Evolutionary conservation across 2,797 vertebrate species (phyloP).

Genomic region (Danio jaintianensis): DNA sequence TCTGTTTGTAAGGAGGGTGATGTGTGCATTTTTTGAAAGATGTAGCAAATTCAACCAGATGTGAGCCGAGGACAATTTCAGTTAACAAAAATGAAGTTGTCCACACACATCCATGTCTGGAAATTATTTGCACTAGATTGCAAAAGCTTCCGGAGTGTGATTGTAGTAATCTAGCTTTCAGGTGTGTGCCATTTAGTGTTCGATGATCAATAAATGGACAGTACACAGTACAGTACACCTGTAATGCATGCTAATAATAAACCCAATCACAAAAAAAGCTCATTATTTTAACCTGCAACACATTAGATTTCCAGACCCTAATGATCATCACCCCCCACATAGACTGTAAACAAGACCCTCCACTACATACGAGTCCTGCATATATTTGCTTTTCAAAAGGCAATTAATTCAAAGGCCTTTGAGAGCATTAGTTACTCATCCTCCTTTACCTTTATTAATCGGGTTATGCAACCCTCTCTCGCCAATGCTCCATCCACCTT

Average conservation of each 20-base stretch:
- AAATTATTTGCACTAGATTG: constrained; percentile 8
- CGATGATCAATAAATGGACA: not conserved
- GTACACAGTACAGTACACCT: too few relatives aligned
- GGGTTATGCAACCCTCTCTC: constrained; percentile 54
- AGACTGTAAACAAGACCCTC: constrained; percentile 49
- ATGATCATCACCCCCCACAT: constrained; percentile 23
- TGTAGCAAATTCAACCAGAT: constrained; percentile 10
- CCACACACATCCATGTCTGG: not conserved
- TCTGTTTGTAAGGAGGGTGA: constrained; percentile 7
- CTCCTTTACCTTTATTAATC: constrained; percentile 61
- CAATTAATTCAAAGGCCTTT: constrained; percentile 58
- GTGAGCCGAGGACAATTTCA: not conserved
- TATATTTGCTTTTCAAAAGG: constrained; percentile 57
- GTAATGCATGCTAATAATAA: not conserved
- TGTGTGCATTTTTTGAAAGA: not conserved
- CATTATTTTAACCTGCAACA: not conserved
- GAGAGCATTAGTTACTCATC: constrained; percentile 55
- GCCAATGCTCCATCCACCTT: constrained; percentile 37
- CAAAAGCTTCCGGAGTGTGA: not conserved
- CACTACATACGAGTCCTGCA: constrained; percentile 45
- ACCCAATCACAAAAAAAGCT: not conserved
- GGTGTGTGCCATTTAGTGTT: constrained; percentile 6
- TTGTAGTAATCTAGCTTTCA: constrained; percentile 15
- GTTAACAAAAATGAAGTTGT: constrained; percentile 7
- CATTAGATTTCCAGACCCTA: constrained; percentile 22